Evolutionary conservation across 2,797 vertebrate species (phyloP).

Genomic region (Clarias fuscus): DNA sequence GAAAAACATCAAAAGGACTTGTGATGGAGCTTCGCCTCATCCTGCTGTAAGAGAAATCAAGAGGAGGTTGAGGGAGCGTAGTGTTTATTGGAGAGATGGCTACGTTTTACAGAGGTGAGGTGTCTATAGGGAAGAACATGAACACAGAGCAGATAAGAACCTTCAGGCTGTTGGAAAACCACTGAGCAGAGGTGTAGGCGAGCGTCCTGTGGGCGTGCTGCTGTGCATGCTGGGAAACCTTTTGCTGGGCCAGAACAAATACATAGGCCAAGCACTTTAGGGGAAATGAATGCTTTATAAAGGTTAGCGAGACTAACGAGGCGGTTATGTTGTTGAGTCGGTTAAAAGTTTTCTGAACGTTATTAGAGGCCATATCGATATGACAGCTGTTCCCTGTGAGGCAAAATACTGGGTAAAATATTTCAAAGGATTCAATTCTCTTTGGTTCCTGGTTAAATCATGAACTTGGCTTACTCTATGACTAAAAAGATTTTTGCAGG

Average conservation of each 20-base stretch:
- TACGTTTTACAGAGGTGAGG: background rate
- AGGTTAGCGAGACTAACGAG: background rate
- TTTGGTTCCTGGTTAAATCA: background rate
- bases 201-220: background rate
- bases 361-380: background rate
- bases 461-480: background rate
- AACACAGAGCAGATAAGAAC: background rate
- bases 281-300: background rate
- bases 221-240: slow-evolving; percentile 9
- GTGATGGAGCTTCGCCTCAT: background rate
- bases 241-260: background rate
- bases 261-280: background rate
- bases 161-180: background rate
- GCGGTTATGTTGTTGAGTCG: background rate
- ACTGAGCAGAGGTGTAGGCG: background rate
- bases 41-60: background rate
- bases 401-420: background rate
- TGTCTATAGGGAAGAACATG: background rate
- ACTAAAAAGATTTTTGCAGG: too few species aligned
- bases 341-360: background rate
- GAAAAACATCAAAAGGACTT: background rate
- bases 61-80: background rate
- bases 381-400: background rate
- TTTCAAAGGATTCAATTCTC: background rate
- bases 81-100: background rate